Percentiles rank a stretch among this genome's conserved stretches.
phyloP scores from a whole-genome alignment of 2,888 invertebrate species.

The Atethmia centrago region DNA sequence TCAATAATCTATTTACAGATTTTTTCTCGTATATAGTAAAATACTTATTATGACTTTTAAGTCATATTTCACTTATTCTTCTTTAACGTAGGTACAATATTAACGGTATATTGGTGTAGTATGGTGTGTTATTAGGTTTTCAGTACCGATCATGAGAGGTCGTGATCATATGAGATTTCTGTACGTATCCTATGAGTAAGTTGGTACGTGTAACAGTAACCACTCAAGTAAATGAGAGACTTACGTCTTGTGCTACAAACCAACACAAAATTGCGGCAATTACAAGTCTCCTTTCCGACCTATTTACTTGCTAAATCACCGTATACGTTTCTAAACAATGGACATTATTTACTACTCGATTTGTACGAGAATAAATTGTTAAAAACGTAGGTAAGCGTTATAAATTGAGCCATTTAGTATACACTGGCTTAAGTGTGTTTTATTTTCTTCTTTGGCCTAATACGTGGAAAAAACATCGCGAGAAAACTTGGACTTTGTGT shows the following conservation, averaged over 20 bases:
- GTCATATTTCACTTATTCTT: no score
- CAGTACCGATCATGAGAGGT: background rate
- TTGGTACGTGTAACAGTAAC: background rate
- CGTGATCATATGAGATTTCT: background rate
- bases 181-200: background rate
- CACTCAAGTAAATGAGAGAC: constrained; percentile 32
- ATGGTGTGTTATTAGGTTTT: no score
- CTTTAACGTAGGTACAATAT: no score
- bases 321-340: constrained; percentile 33
- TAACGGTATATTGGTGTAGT: no score
- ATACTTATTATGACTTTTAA: no score
- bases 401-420: constrained; percentile 1
- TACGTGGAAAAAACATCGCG: background rate
- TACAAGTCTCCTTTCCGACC: background rate
- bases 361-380: constrained; percentile 3
- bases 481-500: background rate
- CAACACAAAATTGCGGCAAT: constrained; percentile 20
- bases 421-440: background rate
- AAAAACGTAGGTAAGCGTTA: constrained; percentile 7
- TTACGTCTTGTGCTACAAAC: constrained; percentile 20
- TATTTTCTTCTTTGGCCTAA: background rate
- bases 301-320: constrained; percentile 20
- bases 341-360: constrained; percentile 13
- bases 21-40: no score
- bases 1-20: no score